phyloP scores from a whole-genome alignment of 2,888 invertebrate genomes.

The Loripinus fragilis region DNA sequence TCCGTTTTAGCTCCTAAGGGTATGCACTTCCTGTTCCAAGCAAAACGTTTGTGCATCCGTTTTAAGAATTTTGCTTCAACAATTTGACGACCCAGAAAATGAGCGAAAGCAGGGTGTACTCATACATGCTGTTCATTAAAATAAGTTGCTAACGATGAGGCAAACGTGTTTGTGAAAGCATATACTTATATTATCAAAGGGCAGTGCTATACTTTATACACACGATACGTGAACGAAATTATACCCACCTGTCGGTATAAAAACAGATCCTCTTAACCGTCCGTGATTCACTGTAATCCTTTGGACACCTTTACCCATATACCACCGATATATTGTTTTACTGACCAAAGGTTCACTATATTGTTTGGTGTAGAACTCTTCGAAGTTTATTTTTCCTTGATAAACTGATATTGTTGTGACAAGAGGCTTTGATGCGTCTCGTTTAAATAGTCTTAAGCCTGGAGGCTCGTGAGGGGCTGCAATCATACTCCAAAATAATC shows the following conservation, averaged over 20 bases:
- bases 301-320: slow-evolving; percentile 58
- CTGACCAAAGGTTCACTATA: slow-evolving; percentile 40
- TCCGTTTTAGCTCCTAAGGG: too few relatives aligned
- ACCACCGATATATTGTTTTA: slow-evolving; percentile 52
- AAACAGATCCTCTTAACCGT: slow-evolving; percentile 67
- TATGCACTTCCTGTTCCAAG: too few relatives aligned
- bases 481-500: slow-evolving; percentile 71
- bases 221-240: too few relatives aligned
- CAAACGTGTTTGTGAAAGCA: too few relatives aligned
- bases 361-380: slow-evolving; percentile 15
- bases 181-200: too few relatives aligned
- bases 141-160: too few relatives aligned
- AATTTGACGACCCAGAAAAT: too few relatives aligned
- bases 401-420: slow-evolving; percentile 50
- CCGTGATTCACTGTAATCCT: slow-evolving; percentile 60
- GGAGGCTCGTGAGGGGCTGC: slow-evolving; percentile 48
- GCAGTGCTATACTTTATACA: too few relatives aligned
- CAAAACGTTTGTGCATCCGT: too few relatives aligned
- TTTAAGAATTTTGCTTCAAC: too few relatives aligned
- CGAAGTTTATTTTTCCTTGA: slow-evolving; percentile 50
- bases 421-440: slow-evolving; percentile 60
- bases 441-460: slow-evolving; percentile 61
- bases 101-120: too few relatives aligned
- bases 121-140: too few relatives aligned
- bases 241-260: slow-evolving; percentile 68